Base-by-base conservation (phyloP, 2,113 vertebrate species). In the Thunnus maccoyii region DNA sequence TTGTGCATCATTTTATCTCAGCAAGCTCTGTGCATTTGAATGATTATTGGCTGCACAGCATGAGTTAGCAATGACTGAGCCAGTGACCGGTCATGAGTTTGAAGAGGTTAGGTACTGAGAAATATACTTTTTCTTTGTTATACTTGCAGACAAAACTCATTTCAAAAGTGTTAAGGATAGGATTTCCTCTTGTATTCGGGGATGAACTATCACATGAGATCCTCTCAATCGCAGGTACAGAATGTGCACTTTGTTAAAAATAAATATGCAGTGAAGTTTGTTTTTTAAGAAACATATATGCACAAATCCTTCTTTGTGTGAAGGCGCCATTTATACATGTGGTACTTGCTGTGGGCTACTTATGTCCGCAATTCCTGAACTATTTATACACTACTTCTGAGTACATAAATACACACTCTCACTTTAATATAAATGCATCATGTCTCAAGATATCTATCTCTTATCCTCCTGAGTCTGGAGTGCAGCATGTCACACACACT, bases 311-410 rank as follows among this genome's bases (percentile, higher is more conserved):
- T 30, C 70, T 78, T 52, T 83, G 84, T 52, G 25, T 44, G 41
- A 17, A 52, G 47, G 47, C 46, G 17, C 46, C 36, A 72, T 73
- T 82, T 66, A 25, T 18, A 52, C 46, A 41, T 80, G n/a, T 57
- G 41, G 30, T 76, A 41, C 17, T 48, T 6, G n/a, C 74, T 75
- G 51, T 32, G 3, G 69, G 61, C 57, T 83, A 61, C 70, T 80
- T 80, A 46, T 46, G 63, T 69, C 25, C 57, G 77, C 55, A 80
- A 68, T 81, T 46, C 67, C 46, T 51, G 22, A 56, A 15, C 63
- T 76, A 84, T 86, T 72, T 75, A 78, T 75, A 72, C 66, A 51
- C 41, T 22, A 20, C 47, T n/a, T 51, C 65, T 72, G 51, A 56
- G 48, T 60, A 46, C 51, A 82, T 25, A 20, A 30, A 75, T 22